Evolutionary conservation across 2,888 invertebrate genomes (phyloP).

Genomic region (Tryphoninae sp.): DNA sequence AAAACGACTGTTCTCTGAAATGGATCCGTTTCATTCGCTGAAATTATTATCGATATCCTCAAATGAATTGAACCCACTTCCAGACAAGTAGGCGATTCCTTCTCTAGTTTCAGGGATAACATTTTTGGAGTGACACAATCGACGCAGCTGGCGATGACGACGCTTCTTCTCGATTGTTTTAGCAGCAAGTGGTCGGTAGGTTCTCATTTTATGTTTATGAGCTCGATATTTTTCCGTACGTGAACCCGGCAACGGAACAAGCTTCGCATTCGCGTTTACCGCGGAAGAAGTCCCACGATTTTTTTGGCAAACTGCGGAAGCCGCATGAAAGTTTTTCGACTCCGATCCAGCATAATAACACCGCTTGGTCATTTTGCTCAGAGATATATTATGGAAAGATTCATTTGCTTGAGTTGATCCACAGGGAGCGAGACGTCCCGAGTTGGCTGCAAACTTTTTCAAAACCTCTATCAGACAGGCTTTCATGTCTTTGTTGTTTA

Average conservation of each 20-base stretch:
- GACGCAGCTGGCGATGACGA: constrained; percentile 14
- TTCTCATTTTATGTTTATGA: constrained; percentile 31
- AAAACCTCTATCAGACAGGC: constrained; percentile 14
- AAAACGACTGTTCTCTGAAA: neutral
- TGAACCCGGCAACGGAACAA: constrained; percentile 38
- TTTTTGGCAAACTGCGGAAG: constrained; percentile 56
- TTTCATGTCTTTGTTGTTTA: constrained; percentile 24
- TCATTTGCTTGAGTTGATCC: constrained; percentile 58
- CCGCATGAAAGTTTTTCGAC: constrained; percentile 48
- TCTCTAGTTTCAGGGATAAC: constrained; percentile 30
- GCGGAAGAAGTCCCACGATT: constrained; percentile 35
- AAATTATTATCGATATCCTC: constrained; percentile 10
- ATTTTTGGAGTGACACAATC: constrained; percentile 10
- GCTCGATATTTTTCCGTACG: constrained; percentile 27
- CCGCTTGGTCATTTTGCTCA: constrained; percentile 49
- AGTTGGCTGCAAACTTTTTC: constrained; percentile 41
- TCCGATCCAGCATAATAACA: constrained; percentile 55
- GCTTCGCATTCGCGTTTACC: constrained; percentile 20
- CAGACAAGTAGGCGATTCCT: constrained; percentile 27
- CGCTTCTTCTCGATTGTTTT: constrained; percentile 11
- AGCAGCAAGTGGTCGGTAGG: neutral
- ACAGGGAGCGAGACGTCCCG: constrained; percentile 55
- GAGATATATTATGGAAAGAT: constrained; percentile 47
- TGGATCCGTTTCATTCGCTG: neutral
- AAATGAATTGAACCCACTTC: too few relatives aligned